Base-by-base conservation (phyloP, 2,797 vertebrate genomes). In the Loris lydekkerianus region DNA sequence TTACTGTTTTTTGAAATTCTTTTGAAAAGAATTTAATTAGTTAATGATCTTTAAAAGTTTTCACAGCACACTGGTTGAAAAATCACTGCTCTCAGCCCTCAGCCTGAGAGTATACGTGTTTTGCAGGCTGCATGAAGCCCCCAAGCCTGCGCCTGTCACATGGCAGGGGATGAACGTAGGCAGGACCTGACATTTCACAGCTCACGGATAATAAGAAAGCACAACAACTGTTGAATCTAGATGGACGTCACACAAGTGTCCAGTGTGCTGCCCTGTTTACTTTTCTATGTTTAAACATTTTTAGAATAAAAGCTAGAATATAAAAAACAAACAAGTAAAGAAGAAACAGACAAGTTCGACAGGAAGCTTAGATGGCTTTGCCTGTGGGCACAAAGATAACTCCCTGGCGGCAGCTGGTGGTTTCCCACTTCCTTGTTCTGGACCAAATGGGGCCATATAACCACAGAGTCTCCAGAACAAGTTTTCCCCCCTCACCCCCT, bases 391-490 rank as follows among this genome's bases (percentile, higher is more conserved):
- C 70, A 70, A 86, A 94, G 63, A 63, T 25, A 92, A 97, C 53
- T 75, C 29, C 37, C 53, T 76, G 60, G 40, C 53, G 67, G 53
- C 56, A 92, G 56, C 34, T 49, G 29, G n/a, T 53, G 53, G 76
- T 46, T 91, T 97, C 84, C 49, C 31, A 89, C 89, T 84, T 87
- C 60, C 90, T 93, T 77, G 49, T 91, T 84, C 37, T 65, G 60
- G 40, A 67, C 69, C 40, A 58, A 88, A 89, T 49, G 18, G 34
- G 27, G 34, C n/a, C 20, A 21, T 4, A 46, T 23, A 88, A 91
- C 40, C 29, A 18, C 72, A 85, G 46, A 89, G 63, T 27, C 69
- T 88, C 49, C 31, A 60, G 53, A 91, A 78, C 49, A 29, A 29
- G n/a, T 17, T 61, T 27, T 43, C 90, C 70, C 75, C 49, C 49